phyloP scores from a whole-genome alignment of 2,797 vertebrate species.

The Peromyscus aztecus region DNA sequence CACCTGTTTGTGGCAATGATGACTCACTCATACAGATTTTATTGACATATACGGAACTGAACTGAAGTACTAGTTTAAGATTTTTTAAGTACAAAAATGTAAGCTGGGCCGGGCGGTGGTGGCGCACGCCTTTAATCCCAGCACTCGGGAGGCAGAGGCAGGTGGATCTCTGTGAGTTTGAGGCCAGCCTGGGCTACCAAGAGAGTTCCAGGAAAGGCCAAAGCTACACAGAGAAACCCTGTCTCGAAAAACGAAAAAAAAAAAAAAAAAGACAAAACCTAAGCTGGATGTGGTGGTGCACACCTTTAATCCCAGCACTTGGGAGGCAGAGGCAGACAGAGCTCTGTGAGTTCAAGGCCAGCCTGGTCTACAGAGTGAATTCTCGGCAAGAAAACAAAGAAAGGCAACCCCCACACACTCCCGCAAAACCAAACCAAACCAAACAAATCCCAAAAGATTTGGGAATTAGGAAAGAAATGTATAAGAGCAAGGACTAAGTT shows the following conservation, averaged over 20 bases:
- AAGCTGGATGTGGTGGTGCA: too few species aligned
- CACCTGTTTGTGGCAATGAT: neutral
- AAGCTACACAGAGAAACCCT: too few species aligned
- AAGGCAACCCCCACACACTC: neutral
- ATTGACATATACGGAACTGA: constrained; percentile 32
- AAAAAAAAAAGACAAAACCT: too few species aligned
- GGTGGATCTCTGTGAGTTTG: neutral
- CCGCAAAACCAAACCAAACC: neutral
- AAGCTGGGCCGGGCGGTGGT: too few species aligned
- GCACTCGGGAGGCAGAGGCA: neutral
- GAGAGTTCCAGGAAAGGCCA: too few species aligned
- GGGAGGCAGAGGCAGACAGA: neutral
- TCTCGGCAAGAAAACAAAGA: neutral
- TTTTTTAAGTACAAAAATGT: neutral
- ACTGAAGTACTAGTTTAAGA: constrained; percentile 23
- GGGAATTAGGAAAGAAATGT: constrained; percentile 12
- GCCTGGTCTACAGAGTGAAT: neutral
- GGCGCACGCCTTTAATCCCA: neutral
- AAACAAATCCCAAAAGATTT: neutral
- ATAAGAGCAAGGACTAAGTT: neutral
- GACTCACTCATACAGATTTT: neutral
- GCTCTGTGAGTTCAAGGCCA: neutral
- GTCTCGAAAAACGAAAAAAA: too few species aligned
- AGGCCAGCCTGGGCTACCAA: neutral
- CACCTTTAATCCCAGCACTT: neutral